Percentiles rank a stretch among this genome's conserved stretches.
These are phyloP conservation scores for Hippocampus zosterae DNA, from an alignment of 2,113 vertebrate species.

Conservation along the genomic window DNA sequence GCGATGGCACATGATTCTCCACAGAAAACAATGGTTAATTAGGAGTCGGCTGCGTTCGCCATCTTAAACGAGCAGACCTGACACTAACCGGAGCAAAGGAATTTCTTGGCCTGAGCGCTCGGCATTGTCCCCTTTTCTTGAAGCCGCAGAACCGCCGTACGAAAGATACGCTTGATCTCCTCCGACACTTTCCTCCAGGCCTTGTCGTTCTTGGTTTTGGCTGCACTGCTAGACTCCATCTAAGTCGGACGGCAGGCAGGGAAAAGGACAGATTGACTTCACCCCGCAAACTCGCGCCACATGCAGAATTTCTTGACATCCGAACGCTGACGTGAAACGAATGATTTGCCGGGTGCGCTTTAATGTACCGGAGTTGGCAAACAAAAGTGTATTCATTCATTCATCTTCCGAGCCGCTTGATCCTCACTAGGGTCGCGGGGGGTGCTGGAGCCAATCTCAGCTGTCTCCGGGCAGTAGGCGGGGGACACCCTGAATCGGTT, in stretches of 20 bases:
- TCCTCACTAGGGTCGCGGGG: too few species aligned
- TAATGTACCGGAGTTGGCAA: not conserved
- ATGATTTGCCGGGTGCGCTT: not conserved
- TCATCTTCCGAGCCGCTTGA: too few species aligned
- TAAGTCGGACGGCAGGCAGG: slow-evolving; percentile 50
- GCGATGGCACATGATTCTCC: slow-evolving; percentile 20
- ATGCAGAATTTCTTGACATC: not conserved
- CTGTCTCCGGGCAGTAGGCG: too few species aligned
- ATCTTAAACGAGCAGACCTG: not conserved
- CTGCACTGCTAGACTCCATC: slow-evolving; percentile 81
- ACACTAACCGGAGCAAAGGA: slow-evolving; percentile 89
- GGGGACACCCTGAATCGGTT: too few species aligned
- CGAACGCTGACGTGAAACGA: not conserved
- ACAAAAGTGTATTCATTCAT: too few species aligned
- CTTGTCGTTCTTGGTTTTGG: slow-evolving; percentile 80
- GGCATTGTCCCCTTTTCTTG: slow-evolving; percentile 95
- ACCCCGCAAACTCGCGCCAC: not conserved
- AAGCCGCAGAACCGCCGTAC: slow-evolving; percentile 85
- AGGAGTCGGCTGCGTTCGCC: not conserved
- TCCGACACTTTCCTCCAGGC: slow-evolving; percentile 91
- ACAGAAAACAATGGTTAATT: not conserved
- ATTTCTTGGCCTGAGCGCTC: slow-evolving; percentile 86
- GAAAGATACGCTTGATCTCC: slow-evolving; percentile 94
- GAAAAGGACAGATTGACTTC: slow-evolving; percentile 34
- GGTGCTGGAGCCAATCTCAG: too few species aligned